Evolutionary conservation across 1,140 invertebrate genomes (phyloP).

Genomic region (Ephestia elutella): DNA sequence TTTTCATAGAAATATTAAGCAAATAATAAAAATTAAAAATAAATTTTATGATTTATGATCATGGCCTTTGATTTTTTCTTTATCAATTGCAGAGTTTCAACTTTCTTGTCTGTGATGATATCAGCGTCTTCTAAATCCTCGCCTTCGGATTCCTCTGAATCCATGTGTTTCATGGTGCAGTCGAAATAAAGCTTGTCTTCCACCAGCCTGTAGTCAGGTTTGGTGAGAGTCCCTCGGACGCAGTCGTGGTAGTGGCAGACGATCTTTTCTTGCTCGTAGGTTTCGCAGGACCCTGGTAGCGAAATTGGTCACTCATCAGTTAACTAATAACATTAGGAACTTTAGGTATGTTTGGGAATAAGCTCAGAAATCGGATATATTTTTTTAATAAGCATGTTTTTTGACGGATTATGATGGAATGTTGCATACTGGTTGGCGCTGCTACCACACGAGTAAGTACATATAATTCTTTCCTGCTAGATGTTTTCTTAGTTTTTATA

Average conservation of each 20-base stretch:
- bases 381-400: no score
- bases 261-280: constrained; percentile 78
- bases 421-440: no score
- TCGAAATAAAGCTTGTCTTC: constrained; percentile 68
- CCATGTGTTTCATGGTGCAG: constrained; percentile 57
- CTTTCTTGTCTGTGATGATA: constrained; percentile 13
- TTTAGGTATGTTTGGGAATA: no score
- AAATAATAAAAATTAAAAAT: constrained; percentile 51
- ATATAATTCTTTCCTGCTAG: no score
- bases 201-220: constrained; percentile 56
- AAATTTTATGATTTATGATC: constrained; percentile 69
- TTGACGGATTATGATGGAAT: no score
- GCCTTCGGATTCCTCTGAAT: constrained; percentile 32
- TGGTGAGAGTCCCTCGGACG: constrained; percentile 62
- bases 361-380: no score
- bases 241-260: constrained; percentile 77
- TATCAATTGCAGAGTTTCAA: constrained; percentile 21
- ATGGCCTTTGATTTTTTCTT: constrained; percentile 57
- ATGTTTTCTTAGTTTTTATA: no score
- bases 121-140: constrained; percentile 16
- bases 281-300: constrained; percentile 79
- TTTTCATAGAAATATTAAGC: no score
- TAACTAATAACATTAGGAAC: no score
- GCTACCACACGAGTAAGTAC: no score
- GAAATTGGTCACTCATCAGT: background rate